phyloP scores from a whole-genome alignment of 2,797 vertebrate species.

The Muraenolepis orangiensis region DNA sequence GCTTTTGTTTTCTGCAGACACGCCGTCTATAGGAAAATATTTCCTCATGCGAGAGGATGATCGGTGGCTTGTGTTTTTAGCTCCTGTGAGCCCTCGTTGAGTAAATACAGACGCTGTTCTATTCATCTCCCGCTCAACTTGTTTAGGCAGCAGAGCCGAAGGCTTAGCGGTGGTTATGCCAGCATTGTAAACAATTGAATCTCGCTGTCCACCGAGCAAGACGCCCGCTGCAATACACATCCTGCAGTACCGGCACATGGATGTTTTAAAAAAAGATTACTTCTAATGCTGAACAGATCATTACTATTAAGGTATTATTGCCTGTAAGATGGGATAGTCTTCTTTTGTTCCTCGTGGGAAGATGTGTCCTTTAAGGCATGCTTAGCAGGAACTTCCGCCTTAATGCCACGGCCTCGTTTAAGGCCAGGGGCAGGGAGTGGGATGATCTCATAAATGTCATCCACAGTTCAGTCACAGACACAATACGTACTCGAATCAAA shows the following conservation, averaged over 20 bases:
- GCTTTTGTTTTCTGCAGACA: neutral
- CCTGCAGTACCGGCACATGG: neutral
- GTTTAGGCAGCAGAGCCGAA: neutral
- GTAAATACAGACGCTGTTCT: neutral
- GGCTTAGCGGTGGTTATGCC: neutral
- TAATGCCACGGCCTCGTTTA: neutral
- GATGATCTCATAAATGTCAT: neutral
- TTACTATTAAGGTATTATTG: neutral
- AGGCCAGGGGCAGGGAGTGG: too few relatives aligned
- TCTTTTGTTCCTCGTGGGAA: neutral
- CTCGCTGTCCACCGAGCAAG: neutral
- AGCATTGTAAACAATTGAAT: neutral
- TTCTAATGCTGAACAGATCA: neutral
- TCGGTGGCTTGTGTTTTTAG: neutral
- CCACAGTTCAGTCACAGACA: neutral
- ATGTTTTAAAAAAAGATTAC: neutral
- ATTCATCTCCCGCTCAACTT: neutral
- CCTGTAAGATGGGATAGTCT: neutral
- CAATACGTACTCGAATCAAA: neutral
- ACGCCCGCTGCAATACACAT: neutral
- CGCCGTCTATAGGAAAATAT: neutral
- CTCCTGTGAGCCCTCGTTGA: neutral
- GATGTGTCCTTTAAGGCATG: too few relatives aligned
- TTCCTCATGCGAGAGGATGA: neutral
- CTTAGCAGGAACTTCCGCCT: neutral